Base-by-base conservation (phyloP, 2,888 invertebrate species). In the Harmothoe impar region DNA sequence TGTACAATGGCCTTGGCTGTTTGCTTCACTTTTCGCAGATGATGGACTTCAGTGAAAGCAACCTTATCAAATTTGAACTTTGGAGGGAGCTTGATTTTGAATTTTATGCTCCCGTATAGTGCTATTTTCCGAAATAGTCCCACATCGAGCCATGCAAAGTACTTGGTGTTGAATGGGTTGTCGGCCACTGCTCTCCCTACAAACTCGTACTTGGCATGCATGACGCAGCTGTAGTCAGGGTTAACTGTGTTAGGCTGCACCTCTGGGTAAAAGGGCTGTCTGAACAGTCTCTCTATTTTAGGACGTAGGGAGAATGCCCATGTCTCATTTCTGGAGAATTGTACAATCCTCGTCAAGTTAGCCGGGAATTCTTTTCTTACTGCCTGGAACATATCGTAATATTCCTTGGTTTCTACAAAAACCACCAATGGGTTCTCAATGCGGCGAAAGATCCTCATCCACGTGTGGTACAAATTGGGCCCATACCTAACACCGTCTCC, bases 241-340 rank as follows among this genome's bases (percentile, higher is more conserved):
- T 7, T 25, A 15, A 62, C 20, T 62, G 62, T 62, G 62, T 62
- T 62, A 3, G 62, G 62, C 1, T 62, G 62, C 1, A n/a, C 5
- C 62, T 62, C 25, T 12, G 62, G 51, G 95, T 95, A 0, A 95
- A 95, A 0, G 93, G 94, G 35, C 93, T 12, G 62, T 15, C 5
- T n/a, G 20, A 62, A 62, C 1, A 62, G 62, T 15, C 15, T 62
- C n/a, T 23, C 62, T 23, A 62, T 62, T 5, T 23, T 15, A 25
- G 62, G 62, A 15, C 62, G 62, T 15, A 62, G 62, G 62, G 62
- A 62, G 20, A 62, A 62, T 3, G 62, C 62, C 62, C 62, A 62
- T 25, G 25, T 62, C 5, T 62, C 10, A 25, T 23, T n/a, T 5
- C 62, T 23, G 25, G 62, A n/a, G 1, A 62, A 3, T 25, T 25